Conservation (phyloP, 2,113 vertebrate genomes). For the Myiopsitta monachus region DNA sequence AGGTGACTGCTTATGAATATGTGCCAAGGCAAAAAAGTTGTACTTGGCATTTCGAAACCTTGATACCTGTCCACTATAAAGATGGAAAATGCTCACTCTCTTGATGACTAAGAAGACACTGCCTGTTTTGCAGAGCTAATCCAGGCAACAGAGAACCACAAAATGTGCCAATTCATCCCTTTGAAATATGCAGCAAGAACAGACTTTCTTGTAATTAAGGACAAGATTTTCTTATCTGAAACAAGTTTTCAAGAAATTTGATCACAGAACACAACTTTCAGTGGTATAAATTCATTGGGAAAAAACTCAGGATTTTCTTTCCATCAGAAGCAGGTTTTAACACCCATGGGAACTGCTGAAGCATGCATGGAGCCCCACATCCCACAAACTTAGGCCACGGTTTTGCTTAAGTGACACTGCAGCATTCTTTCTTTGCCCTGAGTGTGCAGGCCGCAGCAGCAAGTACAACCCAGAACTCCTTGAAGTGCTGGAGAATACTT, state of each 20-base stretch:
- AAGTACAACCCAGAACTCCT: not conserved
- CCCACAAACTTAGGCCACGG: not conserved
- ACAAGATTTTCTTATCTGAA: not conserved
- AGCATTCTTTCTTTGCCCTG: not conserved
- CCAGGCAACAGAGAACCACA: not conserved
- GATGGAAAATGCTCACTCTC: not conserved
- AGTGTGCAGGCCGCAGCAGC: not conserved
- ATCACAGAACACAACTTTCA: not conserved
- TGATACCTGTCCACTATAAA: not conserved
- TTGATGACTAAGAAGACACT: not conserved
- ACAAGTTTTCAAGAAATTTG: not conserved
- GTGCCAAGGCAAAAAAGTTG: not conserved
- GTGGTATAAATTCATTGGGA: not conserved
- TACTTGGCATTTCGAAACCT: not conserved
- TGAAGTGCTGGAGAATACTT: not conserved
- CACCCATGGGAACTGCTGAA: not conserved
- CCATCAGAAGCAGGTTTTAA: not conserved
- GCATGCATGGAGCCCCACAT: rapidly evolving
- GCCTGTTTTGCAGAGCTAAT: not conserved
- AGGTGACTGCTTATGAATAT: not conserved
- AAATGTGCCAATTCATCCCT: not conserved
- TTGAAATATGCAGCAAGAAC: not conserved
- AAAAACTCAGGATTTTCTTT: not conserved
- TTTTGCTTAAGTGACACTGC: not conserved
- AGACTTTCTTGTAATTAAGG: not conserved